These are phyloP conservation scores for Acronicta psi DNA, from an alignment of 2,888 invertebrate species.

Conservation along the genomic window DNA sequence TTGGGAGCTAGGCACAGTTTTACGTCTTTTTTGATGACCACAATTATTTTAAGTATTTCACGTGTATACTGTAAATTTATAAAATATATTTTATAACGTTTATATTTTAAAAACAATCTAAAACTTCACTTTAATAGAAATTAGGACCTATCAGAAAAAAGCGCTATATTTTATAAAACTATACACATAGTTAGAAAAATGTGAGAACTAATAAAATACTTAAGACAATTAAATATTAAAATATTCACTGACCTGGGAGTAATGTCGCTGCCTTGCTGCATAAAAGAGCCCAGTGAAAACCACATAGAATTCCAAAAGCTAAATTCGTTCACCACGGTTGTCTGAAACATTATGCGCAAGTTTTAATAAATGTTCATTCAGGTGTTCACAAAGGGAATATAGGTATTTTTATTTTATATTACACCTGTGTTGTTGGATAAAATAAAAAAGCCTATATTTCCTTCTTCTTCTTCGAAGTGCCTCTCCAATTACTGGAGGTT, in stretches of 20 bases:
- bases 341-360: slow-evolving; percentile 71
- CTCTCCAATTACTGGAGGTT: too few species aligned
- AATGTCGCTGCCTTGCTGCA: slow-evolving; percentile 99
- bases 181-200: background rate
- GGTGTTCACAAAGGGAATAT: slow-evolving; percentile 29
- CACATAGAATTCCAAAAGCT: slow-evolving; percentile 98
- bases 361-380: slow-evolving; percentile 48
- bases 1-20: too few species aligned
- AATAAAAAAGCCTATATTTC: too few species aligned
- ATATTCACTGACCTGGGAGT: slow-evolving; percentile 94
- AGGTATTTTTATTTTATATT: background rate
- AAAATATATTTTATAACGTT: too few species aligned
- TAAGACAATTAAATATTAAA: slow-evolving; percentile 60
- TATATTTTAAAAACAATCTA: too few species aligned
- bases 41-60: too few species aligned
- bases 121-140: too few species aligned
- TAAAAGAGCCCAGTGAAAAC: slow-evolving; percentile 99
- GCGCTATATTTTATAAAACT: too few species aligned
- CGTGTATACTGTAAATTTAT: too few species aligned
- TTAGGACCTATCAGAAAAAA: too few species aligned
- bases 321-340: slow-evolving; percentile 96
- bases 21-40: too few species aligned
- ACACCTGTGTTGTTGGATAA: background rate
- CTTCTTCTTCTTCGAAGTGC: too few species aligned
- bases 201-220: slow-evolving; percentile 33